Evolutionary conservation across 2,888 invertebrate species (phyloP).

Genomic region (Ichneumon xanthorius): DNA sequence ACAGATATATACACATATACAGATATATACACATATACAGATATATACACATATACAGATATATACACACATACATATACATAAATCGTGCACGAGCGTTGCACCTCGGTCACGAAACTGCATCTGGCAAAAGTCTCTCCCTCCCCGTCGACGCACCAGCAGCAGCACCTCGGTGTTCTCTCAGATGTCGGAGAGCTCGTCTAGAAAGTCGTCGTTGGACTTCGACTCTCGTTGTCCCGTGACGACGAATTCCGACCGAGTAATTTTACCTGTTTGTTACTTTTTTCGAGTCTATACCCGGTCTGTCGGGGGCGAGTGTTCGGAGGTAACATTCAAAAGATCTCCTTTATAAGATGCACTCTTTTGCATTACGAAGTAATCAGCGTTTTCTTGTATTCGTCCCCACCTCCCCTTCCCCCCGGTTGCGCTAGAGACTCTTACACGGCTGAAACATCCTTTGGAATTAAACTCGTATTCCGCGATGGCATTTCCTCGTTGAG

Average conservation of each 20-base stretch:
- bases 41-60: too few relatives aligned
- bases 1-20: background rate
- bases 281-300: background rate
- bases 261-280: background rate
- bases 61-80: background rate
- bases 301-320: background rate
- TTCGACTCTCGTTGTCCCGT: constrained; percentile 55
- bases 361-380: constrained; percentile 27
- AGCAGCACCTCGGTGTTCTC: background rate
- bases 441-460: constrained; percentile 29
- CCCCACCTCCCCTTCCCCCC: background rate
- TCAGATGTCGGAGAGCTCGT: constrained; percentile 29
- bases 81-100: constrained; percentile 2
- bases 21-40: background rate
- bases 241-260: constrained; percentile 31
- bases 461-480: constrained; percentile 47
- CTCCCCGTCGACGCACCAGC: constrained; percentile 15
- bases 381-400: constrained; percentile 25
- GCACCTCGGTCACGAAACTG: constrained; percentile 31
- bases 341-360: background rate
- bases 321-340: background rate
- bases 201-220: constrained; percentile 59
- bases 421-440: background rate
- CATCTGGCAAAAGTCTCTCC: background rate
- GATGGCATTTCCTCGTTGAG: constrained; percentile 37